phyloP scores from a whole-genome alignment of 1,140 invertebrate species.

The Atta texana region DNA sequence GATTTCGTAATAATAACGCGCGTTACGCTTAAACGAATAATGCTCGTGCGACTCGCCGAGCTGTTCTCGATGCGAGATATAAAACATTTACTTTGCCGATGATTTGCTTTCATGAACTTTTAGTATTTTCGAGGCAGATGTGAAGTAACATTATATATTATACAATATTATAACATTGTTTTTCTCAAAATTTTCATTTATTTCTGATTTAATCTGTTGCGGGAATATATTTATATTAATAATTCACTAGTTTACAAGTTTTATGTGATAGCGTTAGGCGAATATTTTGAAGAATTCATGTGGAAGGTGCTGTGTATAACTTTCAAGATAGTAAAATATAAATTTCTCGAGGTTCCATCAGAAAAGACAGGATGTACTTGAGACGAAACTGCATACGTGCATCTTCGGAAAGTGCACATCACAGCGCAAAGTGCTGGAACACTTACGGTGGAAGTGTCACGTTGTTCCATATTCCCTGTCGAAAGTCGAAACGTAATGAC shows the following conservation, averaged over 20 bases:
- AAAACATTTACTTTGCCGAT: conserved; percentile 32
- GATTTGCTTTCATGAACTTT: conserved; percentile 45
- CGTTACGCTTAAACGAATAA: conserved; percentile 46
- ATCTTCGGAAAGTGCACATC: conserved; percentile 26
- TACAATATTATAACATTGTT: neutral
- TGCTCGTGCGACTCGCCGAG: conserved; percentile 12
- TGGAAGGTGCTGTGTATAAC: conserved; percentile 15
- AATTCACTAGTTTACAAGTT: conserved; percentile 5
- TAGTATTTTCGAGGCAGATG: conserved; percentile 1
- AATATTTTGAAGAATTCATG: conserved; percentile 23
- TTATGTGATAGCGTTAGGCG: neutral
- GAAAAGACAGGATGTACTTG: conserved; percentile 19
- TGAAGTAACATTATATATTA: neutral
- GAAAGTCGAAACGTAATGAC: conserved; percentile 33
- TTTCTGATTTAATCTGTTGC: conserved; percentile 25
- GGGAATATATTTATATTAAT: neutral
- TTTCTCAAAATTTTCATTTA: conserved; percentile 1
- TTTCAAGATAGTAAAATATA: conserved; percentile 42
- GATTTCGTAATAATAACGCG: conserved; percentile 45
- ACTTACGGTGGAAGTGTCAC: conserved; percentile 39
- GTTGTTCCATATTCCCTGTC: neutral
- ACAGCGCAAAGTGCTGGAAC: conserved; percentile 34
- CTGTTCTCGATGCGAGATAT: conserved; percentile 38
- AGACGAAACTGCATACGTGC: conserved; percentile 46
- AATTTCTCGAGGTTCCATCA: conserved; percentile 42